Evolutionary conservation across 2,888 invertebrate species (phyloP), one percentile per base, ranked within the genome.

Genomic region (Panzeria rudis): DNA sequence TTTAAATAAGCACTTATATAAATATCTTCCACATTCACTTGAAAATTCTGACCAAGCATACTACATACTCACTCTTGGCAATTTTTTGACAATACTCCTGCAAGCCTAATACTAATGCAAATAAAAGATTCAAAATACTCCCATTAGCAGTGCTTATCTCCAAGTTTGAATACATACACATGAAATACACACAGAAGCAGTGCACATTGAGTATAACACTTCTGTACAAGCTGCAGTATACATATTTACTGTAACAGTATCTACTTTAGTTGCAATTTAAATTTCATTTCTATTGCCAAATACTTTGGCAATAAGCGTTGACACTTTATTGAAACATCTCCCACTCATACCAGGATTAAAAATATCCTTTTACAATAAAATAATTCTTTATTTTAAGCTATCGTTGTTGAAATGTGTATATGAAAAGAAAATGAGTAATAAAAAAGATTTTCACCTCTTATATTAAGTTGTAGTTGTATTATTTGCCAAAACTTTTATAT

Each of bases 231-330:
- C 41, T 44, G 3, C 20, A 23, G 1, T 25, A 0, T 20, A 20
- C 20, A 20, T 20, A 25, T 17, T 35, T 35, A n/a, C 17, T n/a
- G 9, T 17, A 59, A 32, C n/a, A 56, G 20, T 68, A 69, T 59
- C 59, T 35, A 47, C 68, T 68, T 68, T 32, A 35, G 76, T 69
- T 52, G 64, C 72, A 84, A 76, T 86, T 86, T 84, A 78, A 79
- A 84, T 84, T 84, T 82, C 72, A 71, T 77, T 84, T 75, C 72
- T 52, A 38, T 64, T 85, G 81, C 56, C 78, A 85, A 82, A 79
- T 59, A 81, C 64, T 86, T 84, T 84, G 81, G 64, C 77, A 86
- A 78, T 81, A 83, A 73, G 47, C 69, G 73, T 75, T 81, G 81
- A 84, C 84, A 86, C 78, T 81, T 86, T 86, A 59, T 75, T 71